Base-by-base conservation (phyloP, 2,888 invertebrate genomes). In the Drosophila acutilabella region DNA sequence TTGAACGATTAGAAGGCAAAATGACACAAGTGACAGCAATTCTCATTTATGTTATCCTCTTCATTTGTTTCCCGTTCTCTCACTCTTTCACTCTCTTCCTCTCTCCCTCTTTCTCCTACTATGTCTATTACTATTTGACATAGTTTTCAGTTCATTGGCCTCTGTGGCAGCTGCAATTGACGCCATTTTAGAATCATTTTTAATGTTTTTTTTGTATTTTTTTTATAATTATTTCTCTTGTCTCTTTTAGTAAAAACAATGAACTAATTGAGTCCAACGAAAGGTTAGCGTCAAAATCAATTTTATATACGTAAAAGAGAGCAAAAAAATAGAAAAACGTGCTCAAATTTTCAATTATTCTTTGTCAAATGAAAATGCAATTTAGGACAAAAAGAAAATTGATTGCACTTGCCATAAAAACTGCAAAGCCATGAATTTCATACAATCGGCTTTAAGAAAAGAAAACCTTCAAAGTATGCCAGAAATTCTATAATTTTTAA, bases 1-100 rank as follows among this genome's bases (percentile, higher is more conserved):
- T 73, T 61, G 58, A 73, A 54, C 67, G 73, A 75, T 72, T 75
- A 64, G 58, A 41, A 68, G 72, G 44, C 58, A 13, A 71, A 75
- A 77, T 71, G 71, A 71, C 71, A 74, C 53, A 51, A 61, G 48
- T 50, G 50, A 75, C 76, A 54, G 71, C 56, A 61, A 65, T 66
- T 71, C 50, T 62, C 71, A 75, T 74, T 68, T 59, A 57, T 61
- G 53, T 36, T 26, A 48, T 36, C 20, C 13, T 20, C 53, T 10
- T 14, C 20, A 10, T 18, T 18, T 52, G 23, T 14, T n/a, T 36
- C 18, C 13, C n/a, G 10, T 42, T 44, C 41, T 53, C 16, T 23
- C 40, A 0, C 44, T 36, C 23, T 42, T n/a, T 4, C 16, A 47
- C 8, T 20, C 14, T 40, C 26, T 50, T 7, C 36, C 50, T 14